Evolutionary conservation across 2,113 vertebrate species (phyloP), one percentile per base, ranked within the genome.

Genomic region (Callithrix jacchus): DNA sequence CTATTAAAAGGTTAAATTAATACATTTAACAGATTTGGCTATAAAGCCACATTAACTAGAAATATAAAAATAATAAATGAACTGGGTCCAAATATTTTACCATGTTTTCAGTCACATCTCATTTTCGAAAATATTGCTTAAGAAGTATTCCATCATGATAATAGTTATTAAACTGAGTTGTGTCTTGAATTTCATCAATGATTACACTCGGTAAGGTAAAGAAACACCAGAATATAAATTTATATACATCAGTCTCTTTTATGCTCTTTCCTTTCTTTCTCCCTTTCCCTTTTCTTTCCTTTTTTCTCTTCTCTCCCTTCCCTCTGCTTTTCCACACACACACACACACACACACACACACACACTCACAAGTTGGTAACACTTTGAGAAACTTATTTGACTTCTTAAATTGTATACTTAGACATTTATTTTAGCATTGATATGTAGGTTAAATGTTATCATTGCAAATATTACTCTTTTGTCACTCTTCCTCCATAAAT

Each of bases 1-100:
- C 23, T 70, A 66, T 71, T 91, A 49, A 91, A 92, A 52, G 3
- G 71, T 64, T 83, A 79, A 54, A 77, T 52, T 45, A 93, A 86
- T 9, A 66, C 61, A 83, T 89, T 83, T 89, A 42, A 27, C 32
- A 89, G 83, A 52, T 68, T 68, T 71, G 80, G 3, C 14, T 85
- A 20, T 56, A 30, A 93, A 74, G 40, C 0, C 32, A 61, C 7
- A 52, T 27, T 71, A 90, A 10, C 2, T 42, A 90, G 2, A 42
- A 66, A 25, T 9, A 25, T 2, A 87, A 85, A 95, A 89, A 86
- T 42, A 64, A 86, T 32, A 6, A 3, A 87, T 64, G 20, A 87
- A 76, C 12, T 42, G 52, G 27, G 14, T 1, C 66, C 17, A 25
- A 49, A 87, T 1, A 27, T 76, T 76, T 94, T 12, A 68, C 20